Conservation (phyloP, 2,888 invertebrate species). For the Rotaria socialis region DNA sequence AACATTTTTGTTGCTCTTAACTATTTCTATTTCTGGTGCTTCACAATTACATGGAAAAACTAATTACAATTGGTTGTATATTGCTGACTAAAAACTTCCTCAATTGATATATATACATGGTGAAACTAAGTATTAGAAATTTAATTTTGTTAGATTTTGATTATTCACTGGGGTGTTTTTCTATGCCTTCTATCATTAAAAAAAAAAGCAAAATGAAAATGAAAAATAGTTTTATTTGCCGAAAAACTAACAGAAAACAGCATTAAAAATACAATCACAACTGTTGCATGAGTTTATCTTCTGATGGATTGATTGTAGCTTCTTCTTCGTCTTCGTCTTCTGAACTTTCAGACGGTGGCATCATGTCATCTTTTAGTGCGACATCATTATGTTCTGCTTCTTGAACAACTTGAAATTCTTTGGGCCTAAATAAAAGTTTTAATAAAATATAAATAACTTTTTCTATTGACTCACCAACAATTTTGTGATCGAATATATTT, state of each 20-base stretch:
- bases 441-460: neutral
- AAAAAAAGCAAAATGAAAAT: neutral
- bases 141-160: no score
- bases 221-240: neutral
- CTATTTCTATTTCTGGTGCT: no score
- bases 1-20: no score
- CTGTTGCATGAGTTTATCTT: neutral
- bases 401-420: slow-evolving; percentile 38
- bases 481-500: slow-evolving; percentile 40
- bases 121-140: no score
- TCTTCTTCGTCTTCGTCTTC: slow-evolving; percentile 36
- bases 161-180: no score
- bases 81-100: no score
- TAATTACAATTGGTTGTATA: no score
- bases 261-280: neutral
- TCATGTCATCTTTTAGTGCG: slow-evolving; percentile 31
- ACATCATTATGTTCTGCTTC: neutral
- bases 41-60: no score
- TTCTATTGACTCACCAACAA: slow-evolving; percentile 28
- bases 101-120: no score
- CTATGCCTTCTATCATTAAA: no score
- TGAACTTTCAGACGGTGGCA: slow-evolving; percentile 37
- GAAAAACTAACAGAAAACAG: neutral
- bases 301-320: neutral
- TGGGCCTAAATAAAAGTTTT: slow-evolving; percentile 34